Base-by-base conservation (phyloP, 2,888 invertebrate species). In the Pristionchus arcanus region DNA sequence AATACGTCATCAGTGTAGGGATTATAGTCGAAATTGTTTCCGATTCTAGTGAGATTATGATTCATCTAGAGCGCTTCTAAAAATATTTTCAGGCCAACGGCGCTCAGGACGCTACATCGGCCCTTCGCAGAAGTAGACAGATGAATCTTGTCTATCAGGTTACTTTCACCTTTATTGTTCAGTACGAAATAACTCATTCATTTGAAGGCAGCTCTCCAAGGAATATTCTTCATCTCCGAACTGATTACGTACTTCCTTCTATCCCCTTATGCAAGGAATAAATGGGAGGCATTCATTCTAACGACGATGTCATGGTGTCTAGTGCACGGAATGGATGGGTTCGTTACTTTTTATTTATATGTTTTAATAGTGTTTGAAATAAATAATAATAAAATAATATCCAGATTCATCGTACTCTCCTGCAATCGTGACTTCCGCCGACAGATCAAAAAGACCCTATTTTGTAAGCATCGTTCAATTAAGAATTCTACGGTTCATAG, bases 241-340 rank as follows among this genome's bases (percentile, higher is more conserved):
- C 91, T 92, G 66, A 87, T 91, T 19, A 91, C 91, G 28, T 91
- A 92, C 71, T 92, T 91, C 87, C 85, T 90, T 19, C 81, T 91
- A 11, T 86, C 90, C 19, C 90, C 90, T 63, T 89, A 86, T 34
- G 84, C 90, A 13, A 66, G 87, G 28, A 90, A 85, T 55, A 86
- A 81, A 59, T 92, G 91, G 90, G 49, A 89, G n/a, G 87, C 89
- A 5, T 92, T 91, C 84, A 66, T 89, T 7, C 87, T 90, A n/a
- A 90, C 92, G 0, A 90, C 92, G 0, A 71, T 92, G 21, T 90
- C 91, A 0, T 92, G 92, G 92, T 85, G 87, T 28, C n/a, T 86
- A 9, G 91, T 92, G 19, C 92, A 92, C 53, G 86, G 90, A 21
- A 59, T 90, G 15, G 91, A 92, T 88, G 92, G 91, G 91, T 92